These are phyloP conservation scores for Phalacrocorax aristotelis DNA, from an alignment of 2,113 vertebrate genomes.

Conservation along the genomic window DNA sequence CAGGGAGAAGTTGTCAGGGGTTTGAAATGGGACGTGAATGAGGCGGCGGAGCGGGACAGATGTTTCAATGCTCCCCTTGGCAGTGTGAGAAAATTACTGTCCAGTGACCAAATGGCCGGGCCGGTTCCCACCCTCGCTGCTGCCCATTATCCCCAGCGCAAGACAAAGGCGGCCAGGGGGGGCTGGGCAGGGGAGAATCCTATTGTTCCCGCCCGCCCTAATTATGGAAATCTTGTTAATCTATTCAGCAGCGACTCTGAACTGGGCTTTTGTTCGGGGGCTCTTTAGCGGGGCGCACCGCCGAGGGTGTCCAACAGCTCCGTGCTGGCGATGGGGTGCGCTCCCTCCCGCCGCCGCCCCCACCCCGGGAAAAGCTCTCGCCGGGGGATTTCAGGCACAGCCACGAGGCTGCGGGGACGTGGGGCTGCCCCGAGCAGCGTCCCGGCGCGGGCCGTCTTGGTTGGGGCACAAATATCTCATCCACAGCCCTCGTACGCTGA, in stretches of 20 bases:
- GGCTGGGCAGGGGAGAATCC: slow-evolving; percentile 80
- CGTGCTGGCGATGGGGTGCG: not conserved
- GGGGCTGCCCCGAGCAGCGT: not conserved
- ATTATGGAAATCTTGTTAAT: slow-evolving; percentile 99
- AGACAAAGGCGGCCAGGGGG: slow-evolving; percentile 84
- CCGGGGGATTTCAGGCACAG: not conserved
- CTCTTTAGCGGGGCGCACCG: slow-evolving; percentile 40
- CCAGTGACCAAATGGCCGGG: slow-evolving; percentile 81
- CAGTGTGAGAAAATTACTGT: slow-evolving; percentile 80
- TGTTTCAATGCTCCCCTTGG: slow-evolving; percentile 82
- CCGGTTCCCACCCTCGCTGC: slow-evolving; percentile 69
- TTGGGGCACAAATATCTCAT: accelerated
- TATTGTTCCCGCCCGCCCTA: slow-evolving; percentile 87
- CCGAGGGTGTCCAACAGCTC: slow-evolving; percentile 57
- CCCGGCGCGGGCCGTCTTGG: accelerated
- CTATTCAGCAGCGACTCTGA: slow-evolving; percentile 83
- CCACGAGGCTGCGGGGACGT: too few species aligned
- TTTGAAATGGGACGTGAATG: slow-evolving; percentile 37
- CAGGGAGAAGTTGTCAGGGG: slow-evolving; percentile 27
- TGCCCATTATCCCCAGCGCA: slow-evolving; percentile 82
- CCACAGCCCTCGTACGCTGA: accelerated
- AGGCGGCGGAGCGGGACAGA: slow-evolving; percentile 67
- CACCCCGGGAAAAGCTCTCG: not conserved
- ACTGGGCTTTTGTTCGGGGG: slow-evolving; percentile 72
- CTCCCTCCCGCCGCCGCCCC: not conserved